Percentiles rank a stretch among this genome's conserved stretches.
Evolutionary conservation across 2,888 invertebrate species (phyloP).

Genomic region (Euclidia mi): DNA sequence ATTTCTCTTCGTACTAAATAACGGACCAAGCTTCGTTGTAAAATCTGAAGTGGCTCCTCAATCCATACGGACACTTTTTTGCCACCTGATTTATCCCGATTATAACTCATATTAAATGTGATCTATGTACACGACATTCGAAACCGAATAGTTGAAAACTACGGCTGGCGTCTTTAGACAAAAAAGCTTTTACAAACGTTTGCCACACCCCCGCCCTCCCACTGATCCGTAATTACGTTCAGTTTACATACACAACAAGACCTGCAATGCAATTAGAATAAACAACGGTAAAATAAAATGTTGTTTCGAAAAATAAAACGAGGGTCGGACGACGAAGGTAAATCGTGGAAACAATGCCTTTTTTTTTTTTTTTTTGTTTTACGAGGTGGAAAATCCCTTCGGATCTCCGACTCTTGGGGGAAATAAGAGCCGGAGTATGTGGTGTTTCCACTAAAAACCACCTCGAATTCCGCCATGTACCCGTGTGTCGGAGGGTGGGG

Average conservation of each 20-base stretch:
- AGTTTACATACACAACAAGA: conserved; percentile 60
- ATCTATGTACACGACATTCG: conserved; percentile 19
- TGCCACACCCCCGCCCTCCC: conserved; percentile 40
- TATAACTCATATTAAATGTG: conserved; percentile 13
- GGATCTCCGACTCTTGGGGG: too few relatives aligned
- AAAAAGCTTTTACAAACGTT: conserved; percentile 42
- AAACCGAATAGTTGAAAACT: conserved; percentile 25
- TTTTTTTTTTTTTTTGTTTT: too few relatives aligned
- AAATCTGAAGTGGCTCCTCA: too few relatives aligned
- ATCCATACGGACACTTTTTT: too few relatives aligned
- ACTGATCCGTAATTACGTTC: conserved; percentile 57
- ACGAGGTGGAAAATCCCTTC: too few relatives aligned
- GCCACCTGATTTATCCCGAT: conserved; percentile 9
- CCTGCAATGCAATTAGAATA: conserved; percentile 62
- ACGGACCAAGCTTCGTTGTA: too few relatives aligned
- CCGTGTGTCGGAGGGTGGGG: too few relatives aligned
- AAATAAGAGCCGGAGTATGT: too few relatives aligned
- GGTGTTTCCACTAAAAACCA: too few relatives aligned
- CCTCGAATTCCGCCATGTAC: too few relatives aligned
- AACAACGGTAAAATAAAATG: conserved; percentile 57
- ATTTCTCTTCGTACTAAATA: too few relatives aligned
- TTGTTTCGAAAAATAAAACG: conserved; percentile 47
- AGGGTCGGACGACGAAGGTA: conserved; percentile 35
- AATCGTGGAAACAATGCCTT: conserved; percentile 42
- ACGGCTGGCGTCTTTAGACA: conserved; percentile 22